Base-by-base conservation (phyloP, 1,140 invertebrate genomes). In the Sminthurinus signatus region DNA sequence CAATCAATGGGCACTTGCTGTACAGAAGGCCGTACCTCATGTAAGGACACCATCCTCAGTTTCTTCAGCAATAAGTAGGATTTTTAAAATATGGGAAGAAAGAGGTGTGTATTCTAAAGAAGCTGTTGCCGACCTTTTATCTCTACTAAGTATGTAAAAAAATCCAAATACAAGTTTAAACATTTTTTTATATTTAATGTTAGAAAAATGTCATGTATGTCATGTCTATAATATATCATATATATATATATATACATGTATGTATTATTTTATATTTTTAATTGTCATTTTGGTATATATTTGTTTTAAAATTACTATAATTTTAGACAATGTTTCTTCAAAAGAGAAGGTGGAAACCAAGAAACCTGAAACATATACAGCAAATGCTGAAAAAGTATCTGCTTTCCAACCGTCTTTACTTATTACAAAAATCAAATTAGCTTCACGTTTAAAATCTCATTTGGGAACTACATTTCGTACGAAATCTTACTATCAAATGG, bases 1-100 rank as follows among this genome's bases (percentile, higher is more conserved):
- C n/a, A 88, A 92, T 66, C 89, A 89, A 71, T 98, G 93, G 87
- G 90, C 88, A 28, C 87, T 87, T 25, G 88, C 91, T 65, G 79
- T 97, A 27, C 91, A 92, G 77, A 86, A 93, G 74, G 92, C 93
- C 5, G 90, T 89, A 14, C 86, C 88, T 23, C 84, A 94, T 81
- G 91, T 96, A 64, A 55, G 70, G 31, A 44, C 64, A 10, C 70
- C 70, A 25, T 72, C 70, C 1, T 67, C 67, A 14, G 65, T 72
- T 2, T 67, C 67, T 3, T 42, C 56, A 8, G 67, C 67, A 27
- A 72, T 72, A 5, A 36, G 50, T 28, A 60, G 70, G 31, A 72
- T 72, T 29, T 72, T 72, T 56, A 72, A 72, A 58, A 69, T 72
- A 31, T 72, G 70, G 70, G 70, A 69, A 56, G 70, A 72, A 43